Evolutionary conservation across 2,888 invertebrate species (phyloP).

Genomic region (Lordiphosa andalusiaca): DNA sequence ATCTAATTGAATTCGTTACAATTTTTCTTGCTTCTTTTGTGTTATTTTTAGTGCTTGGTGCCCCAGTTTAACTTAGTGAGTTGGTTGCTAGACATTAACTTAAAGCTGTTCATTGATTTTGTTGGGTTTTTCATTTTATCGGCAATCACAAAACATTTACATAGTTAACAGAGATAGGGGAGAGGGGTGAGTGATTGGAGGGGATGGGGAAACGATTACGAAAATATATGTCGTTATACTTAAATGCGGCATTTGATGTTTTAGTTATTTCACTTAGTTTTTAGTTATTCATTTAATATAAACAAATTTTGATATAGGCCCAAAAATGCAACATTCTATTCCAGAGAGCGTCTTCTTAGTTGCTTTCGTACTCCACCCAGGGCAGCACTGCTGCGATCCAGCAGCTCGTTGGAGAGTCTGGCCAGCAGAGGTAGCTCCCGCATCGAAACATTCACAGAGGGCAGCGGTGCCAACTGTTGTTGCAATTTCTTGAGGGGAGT

Average conservation of each 20-base stretch:
- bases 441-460: conserved; percentile 80
- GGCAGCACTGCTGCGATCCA: conserved; percentile 71
- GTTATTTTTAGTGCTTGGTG: conserved; percentile 60
- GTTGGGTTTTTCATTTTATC: conserved; percentile 21
- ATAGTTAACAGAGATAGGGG: conserved; percentile 52
- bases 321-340: conserved; percentile 44
- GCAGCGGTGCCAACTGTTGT: conserved; percentile 78
- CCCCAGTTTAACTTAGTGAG: conserved; percentile 50
- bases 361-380: conserved; percentile 58
- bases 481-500: conserved; percentile 77
- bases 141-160: conserved; percentile 58
- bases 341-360: conserved; percentile 67
- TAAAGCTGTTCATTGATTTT: conserved; percentile 59
- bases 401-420: conserved; percentile 77
- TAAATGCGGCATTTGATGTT: conserved; percentile 58
- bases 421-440: conserved; percentile 79
- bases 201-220: conserved; percentile 36
- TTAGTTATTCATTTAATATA: conserved; percentile 69
- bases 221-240: conserved; percentile 35
- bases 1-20: conserved; percentile 59
- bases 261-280: conserved; percentile 26
- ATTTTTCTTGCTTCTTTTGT: conserved; percentile 34
- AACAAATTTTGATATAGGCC: conserved; percentile 63
- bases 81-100: conserved; percentile 56
- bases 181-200: conserved; percentile 34